Conservation (phyloP, 1,140 invertebrate species). For the Drosophila jambulina region DNA sequence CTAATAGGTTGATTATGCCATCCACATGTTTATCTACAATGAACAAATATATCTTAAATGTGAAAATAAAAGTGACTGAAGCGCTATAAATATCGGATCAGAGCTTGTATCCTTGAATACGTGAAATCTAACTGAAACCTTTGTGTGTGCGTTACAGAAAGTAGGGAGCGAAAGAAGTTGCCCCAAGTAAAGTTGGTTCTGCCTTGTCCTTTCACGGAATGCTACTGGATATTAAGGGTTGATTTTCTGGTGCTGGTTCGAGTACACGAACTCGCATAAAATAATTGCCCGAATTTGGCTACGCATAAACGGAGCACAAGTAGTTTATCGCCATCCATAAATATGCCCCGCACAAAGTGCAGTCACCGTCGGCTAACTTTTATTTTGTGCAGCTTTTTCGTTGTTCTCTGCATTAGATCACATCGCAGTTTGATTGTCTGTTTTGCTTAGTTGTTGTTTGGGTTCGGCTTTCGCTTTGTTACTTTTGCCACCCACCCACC, state of each 20-base stretch:
- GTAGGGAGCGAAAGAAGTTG: neutral
- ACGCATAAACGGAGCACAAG: constrained; percentile 1
- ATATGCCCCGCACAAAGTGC: constrained; percentile 28
- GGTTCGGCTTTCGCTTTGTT: constrained; percentile 17
- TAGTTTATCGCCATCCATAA: constrained; percentile 12
- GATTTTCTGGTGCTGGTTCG: neutral
- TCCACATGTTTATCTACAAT: neutral
- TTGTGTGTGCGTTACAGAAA: neutral
- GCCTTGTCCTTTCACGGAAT: neutral
- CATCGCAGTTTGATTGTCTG: constrained; percentile 39
- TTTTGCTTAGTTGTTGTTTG: constrained; percentile 31
- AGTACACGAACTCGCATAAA: neutral
- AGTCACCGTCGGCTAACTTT: constrained; percentile 41
- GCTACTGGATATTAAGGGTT: neutral
- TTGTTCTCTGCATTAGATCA: constrained; percentile 51
- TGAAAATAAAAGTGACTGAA: neutral
- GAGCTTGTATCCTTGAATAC: too few species aligned
- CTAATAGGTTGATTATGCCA: too few species aligned
- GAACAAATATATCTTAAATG: neutral
- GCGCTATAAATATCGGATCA: neutral
- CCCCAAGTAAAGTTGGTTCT: neutral
- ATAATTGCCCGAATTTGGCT: neutral
- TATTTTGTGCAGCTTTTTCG: constrained; percentile 37
- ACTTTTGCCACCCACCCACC: neutral
- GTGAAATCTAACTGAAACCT: neutral